These are phyloP conservation scores for Chesias legatella DNA, from an alignment of 2,888 invertebrate species.

Conservation along the genomic window DNA sequence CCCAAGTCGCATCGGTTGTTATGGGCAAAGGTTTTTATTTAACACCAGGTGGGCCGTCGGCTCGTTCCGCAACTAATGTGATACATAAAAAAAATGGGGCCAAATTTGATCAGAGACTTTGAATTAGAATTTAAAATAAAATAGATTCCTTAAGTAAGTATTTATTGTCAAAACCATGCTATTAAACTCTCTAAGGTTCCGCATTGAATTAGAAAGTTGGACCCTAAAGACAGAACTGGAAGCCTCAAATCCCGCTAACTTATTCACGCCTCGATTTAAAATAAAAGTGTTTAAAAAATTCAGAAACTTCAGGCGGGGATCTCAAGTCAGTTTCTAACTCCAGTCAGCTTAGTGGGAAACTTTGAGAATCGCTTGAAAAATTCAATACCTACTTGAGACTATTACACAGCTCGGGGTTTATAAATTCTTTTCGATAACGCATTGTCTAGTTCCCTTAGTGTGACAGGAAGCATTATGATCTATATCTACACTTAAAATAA, in stretches of 20 bases:
- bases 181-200: neutral
- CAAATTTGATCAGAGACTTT: too few relatives aligned
- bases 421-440: neutral
- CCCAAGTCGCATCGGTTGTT: too few relatives aligned
- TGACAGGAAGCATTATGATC: too few relatives aligned
- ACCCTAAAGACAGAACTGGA: slow-evolving; percentile 24
- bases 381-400: slow-evolving; percentile 52
- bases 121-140: too few relatives aligned
- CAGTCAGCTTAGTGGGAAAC: slow-evolving; percentile 52
- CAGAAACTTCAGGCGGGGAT: slow-evolving; percentile 50
- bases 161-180: too few relatives aligned
- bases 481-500: too few relatives aligned
- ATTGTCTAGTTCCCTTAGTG: too few relatives aligned
- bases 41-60: too few relatives aligned
- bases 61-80: too few relatives aligned
- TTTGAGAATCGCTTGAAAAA: slow-evolving; percentile 44
- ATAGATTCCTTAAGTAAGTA: too few relatives aligned
- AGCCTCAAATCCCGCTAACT: slow-evolving; percentile 40
- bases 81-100: too few relatives aligned
- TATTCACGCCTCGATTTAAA: slow-evolving; percentile 48
- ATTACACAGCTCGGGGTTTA: slow-evolving; percentile 33
- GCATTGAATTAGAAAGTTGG: slow-evolving; percentile 15
- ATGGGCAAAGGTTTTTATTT: too few relatives aligned
- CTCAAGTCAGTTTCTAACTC: slow-evolving; percentile 49
- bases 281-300: slow-evolving; percentile 58